Conservation (phyloP, 1,140 invertebrate genomes). For the Camponotus vicinus region DNA sequence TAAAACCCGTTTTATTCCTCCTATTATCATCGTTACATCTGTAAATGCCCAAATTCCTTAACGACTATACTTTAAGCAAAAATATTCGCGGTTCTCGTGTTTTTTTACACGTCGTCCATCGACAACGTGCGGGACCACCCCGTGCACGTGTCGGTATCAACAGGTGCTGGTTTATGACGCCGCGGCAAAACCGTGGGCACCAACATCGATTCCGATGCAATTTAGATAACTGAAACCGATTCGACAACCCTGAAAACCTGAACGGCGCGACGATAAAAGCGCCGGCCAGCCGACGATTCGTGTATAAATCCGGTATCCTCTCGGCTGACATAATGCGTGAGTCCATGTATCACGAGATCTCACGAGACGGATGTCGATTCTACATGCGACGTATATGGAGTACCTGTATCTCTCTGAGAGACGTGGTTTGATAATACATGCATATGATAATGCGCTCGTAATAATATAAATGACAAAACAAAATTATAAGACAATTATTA, state of each 20-base stretch:
- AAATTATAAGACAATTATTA: conserved; percentile 2
- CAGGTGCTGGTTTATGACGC: conserved; percentile 84
- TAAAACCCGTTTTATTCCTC: background rate
- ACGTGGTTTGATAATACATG: conserved; percentile 32
- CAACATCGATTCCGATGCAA: conserved; percentile 85
- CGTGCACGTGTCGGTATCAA: conserved; percentile 77
- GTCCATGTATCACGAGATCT: conserved; percentile 45
- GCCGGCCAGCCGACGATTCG: conserved; percentile 59
- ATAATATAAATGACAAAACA: background rate
- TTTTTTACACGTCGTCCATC: conserved; percentile 58
- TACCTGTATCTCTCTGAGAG: conserved; percentile 29
- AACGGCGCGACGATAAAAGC: conserved; percentile 75
- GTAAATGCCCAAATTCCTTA: conserved; percentile 26
- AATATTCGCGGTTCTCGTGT: conserved; percentile 32
- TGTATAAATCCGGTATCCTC: conserved; percentile 68
- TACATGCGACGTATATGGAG: conserved; percentile 49
- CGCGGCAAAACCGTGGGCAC: conserved; percentile 79
- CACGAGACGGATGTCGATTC: conserved; percentile 55
- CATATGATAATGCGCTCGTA: conserved; percentile 16
- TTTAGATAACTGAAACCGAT: conserved; percentile 85
- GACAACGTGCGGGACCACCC: conserved; percentile 68
- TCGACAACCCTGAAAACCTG: conserved; percentile 80
- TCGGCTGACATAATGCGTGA: conserved; percentile 69
- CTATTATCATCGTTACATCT: background rate
- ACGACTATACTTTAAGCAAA: conserved; percentile 47